Evolutionary conservation across 2,888 invertebrate species (phyloP).

Genomic region (Pollenia amentaria): DNA sequence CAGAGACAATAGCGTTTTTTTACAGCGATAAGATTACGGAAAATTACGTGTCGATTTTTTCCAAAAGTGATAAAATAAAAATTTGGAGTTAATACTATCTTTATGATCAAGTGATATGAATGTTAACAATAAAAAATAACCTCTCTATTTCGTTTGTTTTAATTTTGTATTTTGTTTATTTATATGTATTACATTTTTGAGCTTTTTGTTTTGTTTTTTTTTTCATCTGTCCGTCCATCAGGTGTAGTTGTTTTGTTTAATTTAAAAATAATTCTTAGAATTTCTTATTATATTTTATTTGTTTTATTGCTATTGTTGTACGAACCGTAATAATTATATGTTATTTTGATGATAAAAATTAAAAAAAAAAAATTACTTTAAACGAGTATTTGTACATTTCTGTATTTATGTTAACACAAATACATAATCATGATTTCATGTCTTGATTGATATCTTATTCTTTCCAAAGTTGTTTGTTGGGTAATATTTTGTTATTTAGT

Average conservation of each 20-base stretch:
- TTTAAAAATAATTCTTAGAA: slow-evolving; percentile 60
- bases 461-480: neutral
- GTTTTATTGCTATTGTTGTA: slow-evolving; percentile 42
- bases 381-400: neutral
- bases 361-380: slow-evolving; percentile 1
- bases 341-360: slow-evolving; percentile 30
- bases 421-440: slow-evolving; percentile 10
- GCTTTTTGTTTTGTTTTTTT: neutral
- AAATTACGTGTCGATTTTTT: too few species aligned
- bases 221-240: neutral
- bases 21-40: too few species aligned
- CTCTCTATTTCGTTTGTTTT: slow-evolving; percentile 7
- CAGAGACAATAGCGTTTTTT: too few species aligned
- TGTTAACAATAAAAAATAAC: too few species aligned
- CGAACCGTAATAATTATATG: slow-evolving; percentile 58
- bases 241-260: slow-evolving; percentile 30
- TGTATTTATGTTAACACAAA: neutral
- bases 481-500: neutral
- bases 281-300: slow-evolving; percentile 16
- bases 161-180: slow-evolving; percentile 34
- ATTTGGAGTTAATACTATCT: too few species aligned
- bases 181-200: neutral
- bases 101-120: too few species aligned
- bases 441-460: slow-evolving; percentile 27
- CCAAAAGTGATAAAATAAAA: too few species aligned